A percentile compares a stretch with the other conserved stretches of the same genome.
These are phyloP conservation scores for Caranx ignobilis DNA, from an alignment of 2,113 vertebrate species.

Conservation along the genomic window DNA sequence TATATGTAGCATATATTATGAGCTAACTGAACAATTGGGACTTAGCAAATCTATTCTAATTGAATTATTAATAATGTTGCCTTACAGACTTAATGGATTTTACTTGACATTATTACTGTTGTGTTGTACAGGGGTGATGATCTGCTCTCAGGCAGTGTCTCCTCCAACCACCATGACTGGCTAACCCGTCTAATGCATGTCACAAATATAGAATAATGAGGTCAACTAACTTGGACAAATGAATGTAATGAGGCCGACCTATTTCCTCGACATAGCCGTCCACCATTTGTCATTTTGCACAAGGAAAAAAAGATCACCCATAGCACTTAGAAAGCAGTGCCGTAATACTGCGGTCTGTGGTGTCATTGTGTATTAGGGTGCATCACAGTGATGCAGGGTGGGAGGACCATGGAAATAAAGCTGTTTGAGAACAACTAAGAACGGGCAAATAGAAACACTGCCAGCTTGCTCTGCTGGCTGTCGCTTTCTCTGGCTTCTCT, in stretches of 20 bases:
- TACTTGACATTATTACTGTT: not conserved
- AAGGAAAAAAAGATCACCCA: conserved; percentile 32
- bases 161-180: conserved; percentile 44
- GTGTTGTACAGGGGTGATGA: not conserved
- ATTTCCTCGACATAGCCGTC: conserved; percentile 58
- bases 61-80: not conserved
- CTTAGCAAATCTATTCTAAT: not conserved
- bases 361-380: conserved; percentile 67
- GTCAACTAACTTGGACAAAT: conserved; percentile 57
- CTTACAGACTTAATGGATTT: not conserved
- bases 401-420: conserved; percentile 69
- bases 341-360: conserved; percentile 41
- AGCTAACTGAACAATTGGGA: no score
- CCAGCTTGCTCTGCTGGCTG: conserved; percentile 31
- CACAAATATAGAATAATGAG: conserved; percentile 74
- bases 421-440: conserved; percentile 68
- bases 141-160: conserved; percentile 28
- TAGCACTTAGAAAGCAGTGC: conserved; percentile 30
- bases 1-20: not conserved
- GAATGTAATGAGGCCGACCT: conserved; percentile 71
- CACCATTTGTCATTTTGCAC: conserved; percentile 50
- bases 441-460: conserved; percentile 60
- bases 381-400: conserved; percentile 61
- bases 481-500: conserved; percentile 35
- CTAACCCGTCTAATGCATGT: conserved; percentile 61